Base-by-base conservation (phyloP, 2,113 vertebrate species). In the Tonatia bakeri region DNA sequence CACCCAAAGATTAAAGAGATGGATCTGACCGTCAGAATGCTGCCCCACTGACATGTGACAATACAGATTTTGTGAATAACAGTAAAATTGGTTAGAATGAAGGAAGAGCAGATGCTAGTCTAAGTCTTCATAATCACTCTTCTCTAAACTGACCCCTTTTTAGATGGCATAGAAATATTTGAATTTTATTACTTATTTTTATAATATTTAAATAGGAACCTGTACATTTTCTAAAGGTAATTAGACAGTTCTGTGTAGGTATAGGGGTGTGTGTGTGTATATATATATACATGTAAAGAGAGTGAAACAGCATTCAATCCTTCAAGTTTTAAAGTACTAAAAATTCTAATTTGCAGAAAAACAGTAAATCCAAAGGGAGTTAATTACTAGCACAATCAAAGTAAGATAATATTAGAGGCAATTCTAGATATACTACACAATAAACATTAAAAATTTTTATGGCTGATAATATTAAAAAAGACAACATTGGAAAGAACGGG, bases 261-360 rank as follows among this genome's bases (percentile, higher is more conserved):
- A 69, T 19, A 77, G 24, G 16, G 80, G 61, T 67, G 33, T 28
- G 14, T 26, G 0, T 67, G 2, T 67, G 2, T 31, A 9, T 38
- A 13, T 24, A 12, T n/a, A 13, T 24, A 7, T 16, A 50, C n/a
- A 38, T 19, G 61, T 13, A 89, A 61, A 88, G 52, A 76, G 43
- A 69, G 45, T 61, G 24, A 87, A 87, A 82, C n/a, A 73, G 4
- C 31, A 77, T 56, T 65, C n/a, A 89, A 73, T 7, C 24, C 36
- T 70, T 80, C 79, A 54, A 52, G 43, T 86, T 52, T 61, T 79
- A 83, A 91, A 90, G 13, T 95, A 90, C n/a, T 95, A 92, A 95
- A 69, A 81, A 80, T 24, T 5, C 83, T 85, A 88, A 80, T 76
- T 72, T 94, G 61, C 38, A 87, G 45, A 86, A 81, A 94, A 96